phyloP scores from a whole-genome alignment of 2,113 vertebrate genomes.

The Erpornis zantholeuca region DNA sequence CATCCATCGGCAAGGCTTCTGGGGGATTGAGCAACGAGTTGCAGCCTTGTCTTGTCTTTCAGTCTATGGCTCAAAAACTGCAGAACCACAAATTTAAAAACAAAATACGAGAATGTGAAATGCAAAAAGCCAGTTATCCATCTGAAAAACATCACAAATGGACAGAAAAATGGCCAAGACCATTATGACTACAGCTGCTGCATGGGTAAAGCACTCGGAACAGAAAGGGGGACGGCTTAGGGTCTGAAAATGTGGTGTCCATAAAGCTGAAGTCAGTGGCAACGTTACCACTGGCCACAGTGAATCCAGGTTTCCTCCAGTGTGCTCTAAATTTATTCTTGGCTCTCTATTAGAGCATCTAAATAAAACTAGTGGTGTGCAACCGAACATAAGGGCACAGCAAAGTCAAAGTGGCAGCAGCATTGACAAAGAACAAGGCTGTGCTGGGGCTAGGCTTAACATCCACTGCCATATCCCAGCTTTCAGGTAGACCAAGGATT shows the following conservation, averaged over 20 bases:
- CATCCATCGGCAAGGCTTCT: background rate
- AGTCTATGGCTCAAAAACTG: background rate
- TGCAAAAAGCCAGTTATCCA: background rate
- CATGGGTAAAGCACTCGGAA: fast-evolving
- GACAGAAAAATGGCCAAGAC: background rate
- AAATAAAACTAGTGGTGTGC: background rate
- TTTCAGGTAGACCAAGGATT: background rate
- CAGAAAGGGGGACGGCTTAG: background rate
- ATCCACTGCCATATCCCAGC: background rate
- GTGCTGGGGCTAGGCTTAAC: background rate
- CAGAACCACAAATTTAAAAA: background rate
- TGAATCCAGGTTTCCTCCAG: background rate
- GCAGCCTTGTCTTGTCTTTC: background rate
- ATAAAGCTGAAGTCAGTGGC: background rate
- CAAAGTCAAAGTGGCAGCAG: background rate
- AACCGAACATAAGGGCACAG: background rate
- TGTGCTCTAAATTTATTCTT: background rate
- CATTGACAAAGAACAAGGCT: background rate
- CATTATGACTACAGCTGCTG: background rate
- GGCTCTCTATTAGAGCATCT: background rate
- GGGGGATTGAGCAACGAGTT: background rate
- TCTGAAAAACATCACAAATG: background rate
- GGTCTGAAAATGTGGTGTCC: background rate
- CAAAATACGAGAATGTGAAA: background rate
- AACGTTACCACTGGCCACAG: background rate